A percentile compares a stretch with the other conserved stretches of the same genome.
Conservation (phyloP, 2,888 invertebrate genomes). For the Adela reaumurella region DNA sequence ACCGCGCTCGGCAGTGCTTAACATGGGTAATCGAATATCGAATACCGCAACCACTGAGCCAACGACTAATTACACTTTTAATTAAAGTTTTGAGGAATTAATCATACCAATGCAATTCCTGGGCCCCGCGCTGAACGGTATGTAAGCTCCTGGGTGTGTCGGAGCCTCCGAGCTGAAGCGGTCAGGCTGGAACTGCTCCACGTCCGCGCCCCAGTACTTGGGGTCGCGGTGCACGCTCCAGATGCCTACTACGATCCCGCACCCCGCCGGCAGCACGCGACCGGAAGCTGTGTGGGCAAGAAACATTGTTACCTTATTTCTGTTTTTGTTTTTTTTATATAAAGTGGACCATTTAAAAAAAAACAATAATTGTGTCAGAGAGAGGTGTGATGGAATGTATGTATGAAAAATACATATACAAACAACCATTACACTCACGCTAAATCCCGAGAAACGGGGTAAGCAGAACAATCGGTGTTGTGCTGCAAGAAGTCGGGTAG, state of each 20-base stretch:
- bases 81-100: too few species aligned
- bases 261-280: conserved; percentile 18
- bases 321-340: background rate
- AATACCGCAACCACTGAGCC: too few species aligned
- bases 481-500: too few species aligned
- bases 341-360: background rate
- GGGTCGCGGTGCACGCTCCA: conserved; percentile 28
- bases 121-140: conserved; percentile 24
- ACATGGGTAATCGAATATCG: too few species aligned
- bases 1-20: too few species aligned
- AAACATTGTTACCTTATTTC: background rate
- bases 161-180: conserved; percentile 34
- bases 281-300: conserved; percentile 2
- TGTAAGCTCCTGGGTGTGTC: conserved; percentile 19
- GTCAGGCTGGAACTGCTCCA: conserved; percentile 44
- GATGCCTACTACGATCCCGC: conserved; percentile 19
- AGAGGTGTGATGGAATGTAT: too few species aligned
- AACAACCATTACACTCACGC: too few species aligned
- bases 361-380: conserved; percentile 3
- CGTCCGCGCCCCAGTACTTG: conserved; percentile 39
- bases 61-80: too few species aligned
- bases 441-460: too few species aligned
- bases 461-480: too few species aligned
- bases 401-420: too few species aligned
- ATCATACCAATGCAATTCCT: conserved; percentile 24